Conservation (phyloP, 2,797 vertebrate genomes). For the Lepus townsendii region DNA sequence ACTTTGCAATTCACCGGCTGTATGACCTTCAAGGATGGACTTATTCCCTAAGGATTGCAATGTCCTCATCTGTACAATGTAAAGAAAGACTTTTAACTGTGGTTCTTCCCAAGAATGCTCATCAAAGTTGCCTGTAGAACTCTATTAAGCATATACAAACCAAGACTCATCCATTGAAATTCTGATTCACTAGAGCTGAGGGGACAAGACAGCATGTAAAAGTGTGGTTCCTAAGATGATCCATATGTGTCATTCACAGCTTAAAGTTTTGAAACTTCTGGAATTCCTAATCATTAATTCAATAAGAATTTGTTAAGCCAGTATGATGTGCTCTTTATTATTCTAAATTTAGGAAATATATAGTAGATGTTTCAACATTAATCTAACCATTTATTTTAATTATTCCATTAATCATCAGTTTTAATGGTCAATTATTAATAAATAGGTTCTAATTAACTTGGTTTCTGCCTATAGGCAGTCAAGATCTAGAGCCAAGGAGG, state of each 20-base stretch:
- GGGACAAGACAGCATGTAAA: not conserved
- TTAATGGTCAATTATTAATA: conserved; percentile 66
- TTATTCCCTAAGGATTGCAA: not conserved
- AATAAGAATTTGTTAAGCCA: not conserved
- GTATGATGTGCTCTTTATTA: not conserved
- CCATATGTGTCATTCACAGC: not conserved
- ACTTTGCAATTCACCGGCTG: not conserved
- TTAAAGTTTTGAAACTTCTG: conserved; percentile 12
- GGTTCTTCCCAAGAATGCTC: not conserved
- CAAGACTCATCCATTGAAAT: not conserved
- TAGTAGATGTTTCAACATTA: conserved; percentile 27
- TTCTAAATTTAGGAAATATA: conserved; percentile 39
- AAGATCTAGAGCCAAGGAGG: not conserved
- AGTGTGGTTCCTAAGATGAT: not conserved
- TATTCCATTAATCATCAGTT: conserved; percentile 44
- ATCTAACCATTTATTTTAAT: conserved; percentile 59
- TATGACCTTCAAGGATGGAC: not conserved
- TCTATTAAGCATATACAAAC: not conserved
- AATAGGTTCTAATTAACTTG: not conserved
- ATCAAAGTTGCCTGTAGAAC: not conserved
- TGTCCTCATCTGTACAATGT: not conserved
- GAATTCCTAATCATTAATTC: conserved; percentile 25
- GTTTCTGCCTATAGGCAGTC: conserved; percentile 35
- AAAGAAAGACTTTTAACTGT: not conserved
- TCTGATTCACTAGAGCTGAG: not conserved